A percentile compares a stretch with the other conserved stretches of the same genome.
Evolutionary conservation across 2,888 invertebrate genomes (phyloP).

Genomic region (Coelopa pilipes): DNA sequence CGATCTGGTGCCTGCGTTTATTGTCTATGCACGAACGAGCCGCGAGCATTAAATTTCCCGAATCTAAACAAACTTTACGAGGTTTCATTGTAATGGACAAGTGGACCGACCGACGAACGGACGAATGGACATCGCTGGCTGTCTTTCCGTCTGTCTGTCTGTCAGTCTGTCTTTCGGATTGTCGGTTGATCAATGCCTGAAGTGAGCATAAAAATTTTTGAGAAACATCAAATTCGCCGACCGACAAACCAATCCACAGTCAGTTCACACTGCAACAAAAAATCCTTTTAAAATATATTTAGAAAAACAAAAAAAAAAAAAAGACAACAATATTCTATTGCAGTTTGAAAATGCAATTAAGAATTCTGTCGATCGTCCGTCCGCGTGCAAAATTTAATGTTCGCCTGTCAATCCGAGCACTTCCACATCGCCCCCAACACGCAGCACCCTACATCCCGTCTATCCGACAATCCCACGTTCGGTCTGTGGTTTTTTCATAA

Average conservation of each 20-base stretch:
- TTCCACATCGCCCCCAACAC: background rate
- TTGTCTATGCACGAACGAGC: too few species aligned
- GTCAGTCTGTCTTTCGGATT: too few species aligned
- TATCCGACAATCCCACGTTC: too few species aligned
- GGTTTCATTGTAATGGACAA: background rate
- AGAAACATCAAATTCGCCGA: too few species aligned
- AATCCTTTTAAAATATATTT: too few species aligned
- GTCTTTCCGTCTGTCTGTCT: background rate
- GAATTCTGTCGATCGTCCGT: constrained; percentile 35
- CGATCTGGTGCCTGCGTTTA: background rate
- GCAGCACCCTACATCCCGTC: background rate
- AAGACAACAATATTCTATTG: background rate
- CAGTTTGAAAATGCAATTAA: constrained; percentile 39
- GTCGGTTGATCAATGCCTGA: too few species aligned
- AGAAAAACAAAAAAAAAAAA: too few species aligned
- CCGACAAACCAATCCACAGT: too few species aligned
- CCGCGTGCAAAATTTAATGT: constrained; percentile 41
- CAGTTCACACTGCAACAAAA: too few species aligned
- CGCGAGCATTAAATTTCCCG: too few species aligned
- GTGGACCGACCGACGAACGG: background rate
- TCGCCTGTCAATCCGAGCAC: constrained; percentile 36
- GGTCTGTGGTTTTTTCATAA: too few species aligned
- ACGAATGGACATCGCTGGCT: background rate
- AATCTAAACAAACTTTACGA: background rate
- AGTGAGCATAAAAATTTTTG: too few species aligned